Base-by-base conservation (phyloP, 1,140 invertebrate species). In the Zaprionus davidi region DNA sequence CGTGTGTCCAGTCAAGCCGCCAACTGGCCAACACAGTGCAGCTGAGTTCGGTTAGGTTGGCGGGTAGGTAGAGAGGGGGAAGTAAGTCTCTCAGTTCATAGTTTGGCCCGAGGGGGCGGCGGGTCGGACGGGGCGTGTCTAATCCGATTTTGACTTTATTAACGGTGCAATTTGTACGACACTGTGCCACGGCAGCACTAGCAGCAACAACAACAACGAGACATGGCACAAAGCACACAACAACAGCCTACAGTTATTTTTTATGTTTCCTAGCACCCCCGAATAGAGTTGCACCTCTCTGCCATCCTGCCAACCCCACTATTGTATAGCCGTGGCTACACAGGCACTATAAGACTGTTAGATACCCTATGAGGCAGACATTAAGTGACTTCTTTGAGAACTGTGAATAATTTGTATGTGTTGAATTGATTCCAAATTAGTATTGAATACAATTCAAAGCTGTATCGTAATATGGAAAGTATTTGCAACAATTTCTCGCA, bases 141-240 rank as follows among this genome's bases (percentile, higher is more conserved):
- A 87, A 87, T 87, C 78, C 84, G 84, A 87, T 88, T 87, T 87
- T 81, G 84, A 87, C 83, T 87, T 87, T 87, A 88, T 87, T 88
- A 87, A 88, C 84, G 84, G 71, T 87, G 84, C 84, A 88, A 87
- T 88, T 88, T 87, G 83, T 86, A 87, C 63, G 69, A 85, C 75
- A 85, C 78, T 64, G 49, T 56, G 68, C 68, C 49, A 44, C 68
- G 38, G 46, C 46, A 62, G 9, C 28, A 31, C 28, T 9, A 31
- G 28, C 31, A 34, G 26, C 26, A 28, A 1, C 6, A 28, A 28
- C 26, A 82, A 49, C 49, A 67, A 57, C 64, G 55, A 46, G 51
- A 56, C 22, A 17, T 44, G 20, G 7, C 70, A 77, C 66, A 83
- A 64, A 51, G 20, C 26, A 65, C 46, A 53, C n/a, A 38, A 59